Evolutionary conservation across 1,140 invertebrate genomes (phyloP).

Genomic region (Drosophila saltans): DNA sequence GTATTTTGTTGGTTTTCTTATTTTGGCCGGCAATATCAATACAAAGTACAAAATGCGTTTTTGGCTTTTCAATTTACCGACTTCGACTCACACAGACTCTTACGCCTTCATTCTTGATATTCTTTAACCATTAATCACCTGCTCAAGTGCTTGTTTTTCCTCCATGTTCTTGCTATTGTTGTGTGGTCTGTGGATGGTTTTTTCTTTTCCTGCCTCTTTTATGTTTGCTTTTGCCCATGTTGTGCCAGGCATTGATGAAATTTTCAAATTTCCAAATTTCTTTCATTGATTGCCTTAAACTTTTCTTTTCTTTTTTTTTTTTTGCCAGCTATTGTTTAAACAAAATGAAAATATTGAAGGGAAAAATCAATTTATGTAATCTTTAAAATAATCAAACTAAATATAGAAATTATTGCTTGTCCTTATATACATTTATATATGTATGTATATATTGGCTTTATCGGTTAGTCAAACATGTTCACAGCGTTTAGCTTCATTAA

Average conservation of each 20-base stretch:
- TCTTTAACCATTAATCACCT: constrained; percentile 11
- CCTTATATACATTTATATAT: not conserved
- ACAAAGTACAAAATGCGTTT: constrained; percentile 53
- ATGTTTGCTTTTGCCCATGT: constrained; percentile 1
- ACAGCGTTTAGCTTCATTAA: constrained; percentile 7
- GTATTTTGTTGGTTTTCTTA: constrained; percentile 28
- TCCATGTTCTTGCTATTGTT: constrained; percentile 13
- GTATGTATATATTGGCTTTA: not conserved
- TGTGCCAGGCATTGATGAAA: constrained; percentile 1
- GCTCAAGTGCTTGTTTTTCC: constrained; percentile 10
- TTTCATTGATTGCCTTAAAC: constrained; percentile 4
- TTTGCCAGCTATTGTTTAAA: not conserved
- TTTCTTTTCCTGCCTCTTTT: not conserved
- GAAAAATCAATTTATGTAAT: not conserved
- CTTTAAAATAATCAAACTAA: not conserved
- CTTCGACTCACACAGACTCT: not conserved
- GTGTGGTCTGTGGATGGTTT: not conserved
- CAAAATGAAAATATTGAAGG: not conserved
- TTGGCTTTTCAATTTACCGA: constrained; percentile 73
- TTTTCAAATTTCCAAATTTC: constrained; percentile 1
- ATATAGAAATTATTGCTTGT: constrained; percentile 38
- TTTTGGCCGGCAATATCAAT: constrained; percentile 54
- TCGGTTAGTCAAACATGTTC: constrained; percentile 2
- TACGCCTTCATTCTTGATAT: not conserved
- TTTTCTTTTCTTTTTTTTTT: not conserved